Percentiles rank a stretch among this genome's conserved stretches.
Evolutionary conservation across 2,113 vertebrate genomes (phyloP).

Genomic region (Bufo bufo): DNA sequence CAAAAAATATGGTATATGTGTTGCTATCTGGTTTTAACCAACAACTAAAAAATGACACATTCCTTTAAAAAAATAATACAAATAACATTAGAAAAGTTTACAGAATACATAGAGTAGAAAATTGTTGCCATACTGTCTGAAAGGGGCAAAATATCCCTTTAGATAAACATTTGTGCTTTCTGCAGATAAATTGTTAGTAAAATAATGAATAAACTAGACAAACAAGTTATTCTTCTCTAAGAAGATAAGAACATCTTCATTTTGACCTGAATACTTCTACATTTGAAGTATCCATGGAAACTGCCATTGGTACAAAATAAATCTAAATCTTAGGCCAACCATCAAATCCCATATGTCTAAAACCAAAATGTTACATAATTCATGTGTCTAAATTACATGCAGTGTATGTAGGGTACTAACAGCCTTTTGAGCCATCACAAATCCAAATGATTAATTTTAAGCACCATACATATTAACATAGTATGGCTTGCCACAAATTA

Average conservation of each 20-base stretch:
- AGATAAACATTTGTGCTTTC: too few relatives aligned
- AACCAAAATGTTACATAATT: constrained; percentile 49
- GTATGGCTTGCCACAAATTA: constrained; percentile 29
- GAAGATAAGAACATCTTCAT: constrained; percentile 33
- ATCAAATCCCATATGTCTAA: constrained; percentile 37
- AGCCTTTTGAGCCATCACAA: constrained; percentile 12
- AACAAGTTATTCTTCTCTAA: constrained; percentile 27
- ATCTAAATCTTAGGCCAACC: constrained; percentile 29
- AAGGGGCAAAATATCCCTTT: too few relatives aligned
- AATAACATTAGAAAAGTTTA: too few relatives aligned
- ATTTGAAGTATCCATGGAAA: constrained; percentile 46
- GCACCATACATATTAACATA: constrained; percentile 29
- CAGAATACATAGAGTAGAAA: too few relatives aligned
- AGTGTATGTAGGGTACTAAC: constrained; percentile 17
- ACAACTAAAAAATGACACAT: too few relatives aligned
- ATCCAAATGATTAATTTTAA: constrained; percentile 37
- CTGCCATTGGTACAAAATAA: constrained; percentile 19
- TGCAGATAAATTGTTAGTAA: too few relatives aligned
- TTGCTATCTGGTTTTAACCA: too few relatives aligned
- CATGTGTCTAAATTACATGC: constrained; percentile 27
- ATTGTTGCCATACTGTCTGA: too few relatives aligned
- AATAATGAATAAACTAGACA: constrained; percentile 27
- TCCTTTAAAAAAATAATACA: too few relatives aligned
- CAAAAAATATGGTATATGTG: too few relatives aligned
- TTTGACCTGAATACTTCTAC: constrained; percentile 15